These are phyloP conservation scores for Etheostoma spectabile DNA, from an alignment of 2,113 vertebrate species.

Conservation along the genomic window DNA sequence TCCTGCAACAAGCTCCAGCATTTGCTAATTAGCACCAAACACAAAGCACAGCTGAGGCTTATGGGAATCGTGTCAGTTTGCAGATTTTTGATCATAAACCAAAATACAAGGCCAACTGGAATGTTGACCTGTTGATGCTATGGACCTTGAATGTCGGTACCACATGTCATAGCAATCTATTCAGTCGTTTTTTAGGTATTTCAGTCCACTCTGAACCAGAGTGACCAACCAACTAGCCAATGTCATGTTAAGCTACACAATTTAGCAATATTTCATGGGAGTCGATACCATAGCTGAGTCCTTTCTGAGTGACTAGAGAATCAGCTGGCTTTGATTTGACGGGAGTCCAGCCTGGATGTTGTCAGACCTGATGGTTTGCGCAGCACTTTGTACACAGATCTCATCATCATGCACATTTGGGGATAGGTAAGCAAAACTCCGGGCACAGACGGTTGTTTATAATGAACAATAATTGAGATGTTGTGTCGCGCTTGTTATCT, in stretches of 20 bases:
- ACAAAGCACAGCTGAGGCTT: not conserved
- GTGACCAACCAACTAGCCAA: not conserved
- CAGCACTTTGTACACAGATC: conserved; percentile 48
- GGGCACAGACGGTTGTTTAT: conserved; percentile 49
- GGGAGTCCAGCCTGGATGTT: conserved; percentile 25
- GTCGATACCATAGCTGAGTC: not conserved
- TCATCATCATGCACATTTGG: conserved; percentile 67
- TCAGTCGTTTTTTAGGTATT: not conserved
- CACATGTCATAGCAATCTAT: not conserved
- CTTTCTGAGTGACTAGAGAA: conserved; percentile 15
- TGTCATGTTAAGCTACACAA: not conserved
- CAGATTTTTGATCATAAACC: not conserved
- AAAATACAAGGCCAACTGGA: not conserved
- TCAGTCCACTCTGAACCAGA: not conserved
- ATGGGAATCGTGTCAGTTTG: not conserved
- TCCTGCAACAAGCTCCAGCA: too few relatives aligned
- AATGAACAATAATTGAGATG: conserved; percentile 64
- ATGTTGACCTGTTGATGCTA: too few relatives aligned
- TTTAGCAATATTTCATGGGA: not conserved
- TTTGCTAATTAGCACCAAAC: not conserved
- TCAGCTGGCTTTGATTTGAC: conserved; percentile 42
- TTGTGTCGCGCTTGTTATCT: conserved; percentile 61
- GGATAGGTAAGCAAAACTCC: conserved; percentile 46
- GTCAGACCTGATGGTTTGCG: conserved; percentile 25
- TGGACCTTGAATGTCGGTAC: not conserved